These are phyloP conservation scores for Coregonus clupeaformis DNA, from an alignment of 2,113 vertebrate genomes.

Conservation along the genomic window DNA sequence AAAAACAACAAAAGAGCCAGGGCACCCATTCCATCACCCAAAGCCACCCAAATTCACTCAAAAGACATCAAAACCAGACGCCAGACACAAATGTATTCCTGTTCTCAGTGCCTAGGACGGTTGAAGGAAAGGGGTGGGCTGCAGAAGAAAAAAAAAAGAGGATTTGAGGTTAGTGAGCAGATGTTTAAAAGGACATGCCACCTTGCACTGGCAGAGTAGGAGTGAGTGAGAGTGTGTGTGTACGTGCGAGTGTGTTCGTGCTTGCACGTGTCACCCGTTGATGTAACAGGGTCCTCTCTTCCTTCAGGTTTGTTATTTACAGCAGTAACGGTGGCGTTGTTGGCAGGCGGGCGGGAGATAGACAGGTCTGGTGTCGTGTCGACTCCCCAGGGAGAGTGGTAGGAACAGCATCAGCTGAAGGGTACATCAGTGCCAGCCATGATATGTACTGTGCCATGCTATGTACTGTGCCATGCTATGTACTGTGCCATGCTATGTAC, in stretches of 20 bases:
- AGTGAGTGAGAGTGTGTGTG: no score
- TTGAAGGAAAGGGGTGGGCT: background rate
- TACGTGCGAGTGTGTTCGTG: background rate
- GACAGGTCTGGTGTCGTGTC: conserved; percentile 20
- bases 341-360: background rate
- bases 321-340: background rate
- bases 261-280: conserved; percentile 15
- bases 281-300: conserved; percentile 9
- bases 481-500: background rate
- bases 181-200: conserved; percentile 18
- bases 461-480: conserved; percentile 47
- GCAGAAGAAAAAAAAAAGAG: background rate
- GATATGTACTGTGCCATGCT: background rate
- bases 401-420: conserved; percentile 63
- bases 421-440: conserved; percentile 65
- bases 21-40: no score
- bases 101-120: no score
- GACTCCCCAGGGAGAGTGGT: conserved; percentile 56
- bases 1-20: no score
- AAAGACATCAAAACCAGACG: background rate
- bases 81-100: background rate
- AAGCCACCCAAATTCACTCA: background rate
- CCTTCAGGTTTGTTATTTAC: conserved; percentile 26
- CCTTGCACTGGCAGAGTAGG: background rate
- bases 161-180: no score